A percentile compares a stretch with the other conserved stretches of the same genome.
These are phyloP conservation scores for Oedothorax gibbosus DNA, from an alignment of 1,140 invertebrate genomes.

Conservation along the genomic window DNA sequence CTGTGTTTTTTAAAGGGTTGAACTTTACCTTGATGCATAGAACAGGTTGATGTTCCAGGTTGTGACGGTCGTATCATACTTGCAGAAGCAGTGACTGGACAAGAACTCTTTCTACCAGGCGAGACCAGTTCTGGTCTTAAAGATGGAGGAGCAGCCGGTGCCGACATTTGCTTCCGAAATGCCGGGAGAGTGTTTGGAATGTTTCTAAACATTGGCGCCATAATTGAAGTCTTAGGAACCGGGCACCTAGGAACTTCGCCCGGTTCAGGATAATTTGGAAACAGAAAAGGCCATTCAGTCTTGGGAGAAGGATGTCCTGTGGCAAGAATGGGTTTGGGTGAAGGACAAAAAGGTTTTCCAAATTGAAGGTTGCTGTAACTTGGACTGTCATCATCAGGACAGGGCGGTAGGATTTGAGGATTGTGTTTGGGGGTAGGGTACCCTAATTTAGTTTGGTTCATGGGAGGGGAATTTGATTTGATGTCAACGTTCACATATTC, in stretches of 20 bases:
- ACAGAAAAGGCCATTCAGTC: background rate
- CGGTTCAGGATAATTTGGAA: background rate
- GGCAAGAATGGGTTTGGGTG: constrained; percentile 35
- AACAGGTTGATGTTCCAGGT: constrained; percentile 10
- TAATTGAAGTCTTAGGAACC: background rate
- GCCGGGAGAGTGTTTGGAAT: constrained; percentile 54
- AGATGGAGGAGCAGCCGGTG: constrained; percentile 46
- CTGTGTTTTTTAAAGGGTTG: background rate
- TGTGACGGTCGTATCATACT: constrained; percentile 24
- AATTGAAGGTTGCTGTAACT: constrained; percentile 49
- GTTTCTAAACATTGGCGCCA: constrained; percentile 41
- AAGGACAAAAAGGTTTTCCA: constrained; percentile 50
- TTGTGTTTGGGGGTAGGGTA: constrained; percentile 3
- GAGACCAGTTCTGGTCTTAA: constrained; percentile 46
- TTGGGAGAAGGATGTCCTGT: constrained; percentile 13
- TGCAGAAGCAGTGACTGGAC: constrained; percentile 46
- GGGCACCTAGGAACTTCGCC: constrained; percentile 1
- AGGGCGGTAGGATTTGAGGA: background rate
- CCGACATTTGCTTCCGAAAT: constrained; percentile 58
- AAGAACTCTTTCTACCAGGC: constrained; percentile 59
- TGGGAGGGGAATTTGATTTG: background rate
- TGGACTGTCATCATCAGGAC: background rate
- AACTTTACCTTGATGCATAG: background rate
- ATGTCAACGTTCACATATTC: constrained; percentile 54
- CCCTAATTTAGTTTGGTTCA: background rate